These are phyloP conservation scores for Mesochorus sp. DNA, from an alignment of 2,888 invertebrate species.

Conservation along the genomic window DNA sequence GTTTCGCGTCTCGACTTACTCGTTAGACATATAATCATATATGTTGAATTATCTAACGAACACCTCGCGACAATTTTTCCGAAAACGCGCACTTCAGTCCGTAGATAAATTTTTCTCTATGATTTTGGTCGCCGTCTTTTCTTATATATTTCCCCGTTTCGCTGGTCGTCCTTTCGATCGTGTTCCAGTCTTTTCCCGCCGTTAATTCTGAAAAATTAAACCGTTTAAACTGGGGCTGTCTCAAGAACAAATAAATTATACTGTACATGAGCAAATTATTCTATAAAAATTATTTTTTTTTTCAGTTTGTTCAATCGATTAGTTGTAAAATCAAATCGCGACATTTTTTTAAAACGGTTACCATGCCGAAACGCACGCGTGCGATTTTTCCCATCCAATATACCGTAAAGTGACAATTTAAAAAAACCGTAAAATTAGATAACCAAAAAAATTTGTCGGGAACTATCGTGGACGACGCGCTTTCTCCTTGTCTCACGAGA, in stretches of 20 bases:
- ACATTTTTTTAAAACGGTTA: neutral
- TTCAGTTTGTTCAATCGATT: neutral
- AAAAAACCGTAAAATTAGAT: constrained; percentile 29
- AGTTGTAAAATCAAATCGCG: neutral
- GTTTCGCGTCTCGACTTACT: neutral
- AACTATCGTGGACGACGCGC: constrained; percentile 33
- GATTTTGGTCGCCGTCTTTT: neutral
- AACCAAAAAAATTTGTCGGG: constrained; percentile 15
- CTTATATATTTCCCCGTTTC: constrained; percentile 7
- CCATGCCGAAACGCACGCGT: constrained; percentile 35
- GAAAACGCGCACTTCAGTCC: constrained; percentile 44
- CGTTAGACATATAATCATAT: neutral
- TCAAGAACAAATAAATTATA: too few species aligned
- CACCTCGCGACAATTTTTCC: constrained; percentile 31
- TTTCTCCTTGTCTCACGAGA: constrained; percentile 59
- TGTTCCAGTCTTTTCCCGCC: constrained; percentile 46
- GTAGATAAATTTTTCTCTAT: constrained; percentile 9
- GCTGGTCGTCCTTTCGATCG: constrained; percentile 35
- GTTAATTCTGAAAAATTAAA: constrained; percentile 17
- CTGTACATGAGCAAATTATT: too few species aligned
- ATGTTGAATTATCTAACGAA: constrained; percentile 15
- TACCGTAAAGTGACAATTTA: constrained; percentile 9
- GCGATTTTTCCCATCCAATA: neutral
- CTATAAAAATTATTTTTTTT: neutral
- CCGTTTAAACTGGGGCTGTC: too few species aligned